Percentiles rank a stretch among this genome's conserved stretches.
These are phyloP conservation scores for Margaritifera margaritifera DNA, from an alignment of 2,888 invertebrate species.

Conservation along the genomic window DNA sequence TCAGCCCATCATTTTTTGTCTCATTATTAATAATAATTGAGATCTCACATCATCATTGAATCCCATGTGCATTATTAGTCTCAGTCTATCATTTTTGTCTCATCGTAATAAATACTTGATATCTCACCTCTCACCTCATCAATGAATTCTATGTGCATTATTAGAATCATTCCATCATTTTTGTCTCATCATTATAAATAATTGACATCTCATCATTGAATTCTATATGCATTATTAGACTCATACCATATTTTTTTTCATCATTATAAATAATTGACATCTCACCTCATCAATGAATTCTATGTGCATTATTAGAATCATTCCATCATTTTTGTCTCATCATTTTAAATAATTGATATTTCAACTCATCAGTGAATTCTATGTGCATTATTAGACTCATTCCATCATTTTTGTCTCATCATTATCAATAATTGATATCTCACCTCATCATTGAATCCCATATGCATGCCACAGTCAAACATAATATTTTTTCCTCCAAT, in stretches of 20 bases:
- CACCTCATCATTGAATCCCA: slow-evolving; percentile 97
- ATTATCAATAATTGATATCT: neutral
- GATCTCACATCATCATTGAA: slow-evolving; percentile 81
- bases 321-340: neutral
- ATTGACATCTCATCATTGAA: slow-evolving; percentile 78
- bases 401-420: too few species aligned
- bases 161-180: neutral
- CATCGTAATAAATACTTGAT: too few species aligned
- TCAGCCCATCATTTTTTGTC: neutral
- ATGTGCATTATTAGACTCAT: slow-evolving; percentile 86
- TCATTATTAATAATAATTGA: neutral
- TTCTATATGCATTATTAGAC: slow-evolving; percentile 99
- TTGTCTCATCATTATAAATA: neutral
- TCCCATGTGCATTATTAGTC: slow-evolving; percentile 99
- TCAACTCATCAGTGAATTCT: slow-evolving; percentile 95
- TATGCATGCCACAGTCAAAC: slow-evolving; percentile 99
- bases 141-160: too few species aligned
- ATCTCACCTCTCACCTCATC: slow-evolving; percentile 40
- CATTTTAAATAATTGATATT: neutral
- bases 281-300: too few species aligned
- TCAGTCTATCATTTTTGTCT: too few species aligned
- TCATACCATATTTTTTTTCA: too few species aligned
- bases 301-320: neutral
- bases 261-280: too few species aligned
- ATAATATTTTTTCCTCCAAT: slow-evolving; percentile 99